phyloP scores from a whole-genome alignment of 2,113 vertebrate species.

The Eurystomus gularis region DNA sequence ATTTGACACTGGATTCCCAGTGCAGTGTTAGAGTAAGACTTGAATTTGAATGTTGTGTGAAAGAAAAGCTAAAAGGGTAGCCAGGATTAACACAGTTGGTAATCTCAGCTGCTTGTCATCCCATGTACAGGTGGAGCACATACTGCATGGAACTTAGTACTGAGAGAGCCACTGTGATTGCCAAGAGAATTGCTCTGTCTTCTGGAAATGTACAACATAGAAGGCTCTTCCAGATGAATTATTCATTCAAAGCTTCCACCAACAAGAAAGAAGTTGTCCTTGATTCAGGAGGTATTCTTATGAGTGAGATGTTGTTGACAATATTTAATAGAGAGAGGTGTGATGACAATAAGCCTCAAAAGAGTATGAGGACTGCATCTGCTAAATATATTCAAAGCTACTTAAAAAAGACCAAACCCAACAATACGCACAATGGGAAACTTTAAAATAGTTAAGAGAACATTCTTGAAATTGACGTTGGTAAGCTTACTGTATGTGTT shows the following conservation, averaged over 20 bases:
- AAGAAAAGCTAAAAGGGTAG: constrained; percentile 55
- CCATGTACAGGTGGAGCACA: constrained; percentile 9
- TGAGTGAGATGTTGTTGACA: constrained; percentile 39
- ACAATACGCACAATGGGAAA: background rate
- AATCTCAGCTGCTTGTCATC: constrained; percentile 54
- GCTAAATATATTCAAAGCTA: constrained; percentile 57
- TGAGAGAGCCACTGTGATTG: constrained; percentile 58
- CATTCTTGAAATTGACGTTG: background rate
- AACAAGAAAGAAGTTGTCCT: constrained; percentile 59
- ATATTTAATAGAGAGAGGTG: constrained; percentile 29
- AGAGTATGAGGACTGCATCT: background rate
- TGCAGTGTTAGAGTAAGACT: constrained; percentile 16
- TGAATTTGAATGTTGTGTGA: constrained; percentile 66
- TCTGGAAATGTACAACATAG: constrained; percentile 65
- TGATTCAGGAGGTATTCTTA: constrained; percentile 49
- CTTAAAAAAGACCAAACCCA: background rate
- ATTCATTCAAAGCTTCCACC: constrained; percentile 70
- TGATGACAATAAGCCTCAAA: constrained; percentile 56
- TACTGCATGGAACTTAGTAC: constrained; percentile 31
- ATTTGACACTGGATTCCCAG: constrained; percentile 3
- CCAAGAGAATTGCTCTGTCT: constrained; percentile 68
- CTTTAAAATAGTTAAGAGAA: background rate
- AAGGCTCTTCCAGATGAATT: constrained; percentile 69
- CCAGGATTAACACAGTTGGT: constrained; percentile 62
- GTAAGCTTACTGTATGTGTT: background rate